Percentiles rank a stretch among this genome's conserved stretches.
phyloP scores from a whole-genome alignment of 2,888 invertebrate species.

The Digitonthophagus gazella region DNA sequence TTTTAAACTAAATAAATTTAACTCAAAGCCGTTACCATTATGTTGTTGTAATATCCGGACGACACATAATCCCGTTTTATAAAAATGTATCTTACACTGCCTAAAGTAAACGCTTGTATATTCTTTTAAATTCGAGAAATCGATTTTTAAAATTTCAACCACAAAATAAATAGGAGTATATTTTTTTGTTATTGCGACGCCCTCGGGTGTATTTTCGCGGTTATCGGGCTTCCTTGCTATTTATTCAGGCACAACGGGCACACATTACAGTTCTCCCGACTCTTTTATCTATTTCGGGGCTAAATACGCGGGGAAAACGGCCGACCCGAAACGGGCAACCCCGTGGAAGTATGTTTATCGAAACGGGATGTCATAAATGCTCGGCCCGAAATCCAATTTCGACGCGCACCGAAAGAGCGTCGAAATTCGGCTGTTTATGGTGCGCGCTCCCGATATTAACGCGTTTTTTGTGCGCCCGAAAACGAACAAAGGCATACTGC shows the following conservation, averaged over 20 bases:
- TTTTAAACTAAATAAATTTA: conserved; percentile 39
- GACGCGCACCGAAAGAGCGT: neutral
- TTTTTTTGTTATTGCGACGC: neutral
- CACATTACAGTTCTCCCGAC: neutral
- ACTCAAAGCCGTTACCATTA: conserved; percentile 40
- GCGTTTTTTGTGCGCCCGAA: neutral
- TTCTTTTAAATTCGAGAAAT: neutral
- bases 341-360: neutral
- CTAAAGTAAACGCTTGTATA: neutral
- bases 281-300: neutral
- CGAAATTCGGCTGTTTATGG: neutral
- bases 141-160: neutral
- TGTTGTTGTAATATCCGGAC: conserved; percentile 21
- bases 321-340: neutral
- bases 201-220: neutral
- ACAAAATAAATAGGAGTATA: neutral
- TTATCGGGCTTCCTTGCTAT: neutral
- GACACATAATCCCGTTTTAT: conserved; percentile 1
- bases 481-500: neutral
- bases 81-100: neutral
- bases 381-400: neutral
- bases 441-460: neutral
- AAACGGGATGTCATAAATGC: neutral
- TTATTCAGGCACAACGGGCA: neutral
- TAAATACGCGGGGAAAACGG: neutral